Evolutionary conservation across 2,797 vertebrate species (phyloP).

Genomic region (Poeciliopsis presidionis): DNA sequence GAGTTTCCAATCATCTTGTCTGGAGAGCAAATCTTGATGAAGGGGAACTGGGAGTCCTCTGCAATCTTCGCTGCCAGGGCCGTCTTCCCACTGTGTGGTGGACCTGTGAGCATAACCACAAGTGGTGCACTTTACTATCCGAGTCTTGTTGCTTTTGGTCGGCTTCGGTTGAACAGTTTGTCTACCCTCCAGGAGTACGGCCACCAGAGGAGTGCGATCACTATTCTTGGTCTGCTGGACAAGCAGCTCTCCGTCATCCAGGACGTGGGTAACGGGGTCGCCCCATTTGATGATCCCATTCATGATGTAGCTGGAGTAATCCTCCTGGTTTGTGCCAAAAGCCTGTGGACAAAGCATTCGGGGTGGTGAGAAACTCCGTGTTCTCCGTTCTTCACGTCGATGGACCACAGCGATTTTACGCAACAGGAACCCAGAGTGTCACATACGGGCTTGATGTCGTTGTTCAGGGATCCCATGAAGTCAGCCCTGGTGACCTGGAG

Average conservation of each 20-base stretch:
- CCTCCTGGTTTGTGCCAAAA: conserved; percentile 97
- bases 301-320: conserved; percentile 97
- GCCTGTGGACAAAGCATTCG: conserved; percentile 76
- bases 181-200: conserved; percentile 92
- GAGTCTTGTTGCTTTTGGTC: background rate
- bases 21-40: conserved; percentile 98
- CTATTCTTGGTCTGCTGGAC: conserved; percentile 98
- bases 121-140: background rate
- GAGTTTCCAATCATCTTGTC: conserved; percentile 98
- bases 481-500: conserved; percentile 90
- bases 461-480: conserved; percentile 94
- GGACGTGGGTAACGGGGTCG: conserved; percentile 90
- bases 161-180: background rate
- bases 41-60: conserved; percentile 95
- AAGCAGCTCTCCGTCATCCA: conserved; percentile 95
- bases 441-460: conserved; percentile 96
- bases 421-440: background rate
- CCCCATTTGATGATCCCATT: conserved; percentile 99
- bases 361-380: background rate
- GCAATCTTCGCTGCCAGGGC: conserved; percentile 95
- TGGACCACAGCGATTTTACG: background rate
- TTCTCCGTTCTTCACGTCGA: no score
- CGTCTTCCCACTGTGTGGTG: conserved; percentile 96
- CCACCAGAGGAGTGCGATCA: conserved; percentile 93
- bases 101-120: conserved; percentile 76